Evolutionary conservation across 1,140 invertebrate genomes (phyloP).

Genomic region (Scaptomyza pallida): DNA sequence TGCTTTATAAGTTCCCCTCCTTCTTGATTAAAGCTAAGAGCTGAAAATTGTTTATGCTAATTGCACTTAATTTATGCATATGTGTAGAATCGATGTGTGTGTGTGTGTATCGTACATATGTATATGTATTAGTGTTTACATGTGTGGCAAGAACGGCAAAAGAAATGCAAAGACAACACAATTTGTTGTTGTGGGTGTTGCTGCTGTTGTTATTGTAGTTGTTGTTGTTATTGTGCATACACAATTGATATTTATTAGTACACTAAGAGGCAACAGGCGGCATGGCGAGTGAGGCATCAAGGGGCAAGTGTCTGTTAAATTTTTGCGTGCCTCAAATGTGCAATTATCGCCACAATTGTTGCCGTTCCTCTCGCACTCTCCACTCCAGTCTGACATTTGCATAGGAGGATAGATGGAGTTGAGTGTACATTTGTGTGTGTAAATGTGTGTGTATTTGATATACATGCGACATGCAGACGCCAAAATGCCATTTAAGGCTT

Average conservation of each 20-base stretch:
- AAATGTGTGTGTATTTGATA: slow-evolving; percentile 26
- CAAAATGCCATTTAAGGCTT: slow-evolving; percentile 52
- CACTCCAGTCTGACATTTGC: slow-evolving; percentile 33
- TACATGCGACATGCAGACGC: slow-evolving; percentile 39
- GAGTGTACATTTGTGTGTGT: neutral
- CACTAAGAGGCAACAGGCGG: slow-evolving; percentile 4
- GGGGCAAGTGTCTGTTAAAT: slow-evolving; percentile 3
- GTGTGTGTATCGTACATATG: slow-evolving; percentile 9
- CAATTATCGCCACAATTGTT: slow-evolving; percentile 50
- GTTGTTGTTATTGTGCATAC: slow-evolving; percentile 24
- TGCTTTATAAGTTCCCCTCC: slow-evolving; percentile 9
- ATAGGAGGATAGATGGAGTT: slow-evolving; percentile 1
- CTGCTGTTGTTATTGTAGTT: slow-evolving; percentile 26
- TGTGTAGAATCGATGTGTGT: slow-evolving; percentile 28
- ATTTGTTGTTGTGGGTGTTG: slow-evolving; percentile 4
- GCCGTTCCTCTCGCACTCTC: neutral
- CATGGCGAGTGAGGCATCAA: neutral
- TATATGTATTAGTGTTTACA: slow-evolving; percentile 31
- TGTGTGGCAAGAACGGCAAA: slow-evolving; percentile 49
- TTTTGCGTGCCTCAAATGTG: slow-evolving; percentile 56
- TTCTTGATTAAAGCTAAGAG: slow-evolving; percentile 66
- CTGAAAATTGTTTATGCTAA: slow-evolving; percentile 82
- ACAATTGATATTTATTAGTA: slow-evolving; percentile 66
- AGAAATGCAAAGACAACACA: slow-evolving; percentile 48
- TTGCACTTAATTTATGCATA: slow-evolving; percentile 81